Conservation (phyloP, 2,797 vertebrate species). For the Lateolabrax maculatus region DNA sequence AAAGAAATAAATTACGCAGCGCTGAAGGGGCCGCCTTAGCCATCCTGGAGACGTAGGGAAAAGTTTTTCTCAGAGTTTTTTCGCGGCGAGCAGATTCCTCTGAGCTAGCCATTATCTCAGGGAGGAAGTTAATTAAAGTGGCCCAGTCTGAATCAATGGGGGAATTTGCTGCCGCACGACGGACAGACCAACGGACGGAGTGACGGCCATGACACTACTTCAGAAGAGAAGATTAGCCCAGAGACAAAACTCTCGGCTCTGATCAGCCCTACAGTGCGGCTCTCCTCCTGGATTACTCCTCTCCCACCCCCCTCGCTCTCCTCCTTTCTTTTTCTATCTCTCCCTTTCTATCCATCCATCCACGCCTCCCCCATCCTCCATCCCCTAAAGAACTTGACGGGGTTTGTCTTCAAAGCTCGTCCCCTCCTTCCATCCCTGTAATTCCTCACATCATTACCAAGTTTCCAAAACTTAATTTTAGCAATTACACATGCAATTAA, state of each 20-base stretch:
- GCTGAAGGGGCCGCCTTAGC: conserved; percentile 67
- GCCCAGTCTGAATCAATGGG: conserved; percentile 85
- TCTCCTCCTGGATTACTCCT: conserved; percentile 83
- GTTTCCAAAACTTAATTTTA: conserved; percentile 90
- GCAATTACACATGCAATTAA: conserved; percentile 92
- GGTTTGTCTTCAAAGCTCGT: conserved; percentile 79
- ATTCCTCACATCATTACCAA: conserved; percentile 90
- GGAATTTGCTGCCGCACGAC: conserved; percentile 79
- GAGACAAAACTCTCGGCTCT: conserved; percentile 83
- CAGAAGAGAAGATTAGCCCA: conserved; percentile 84
- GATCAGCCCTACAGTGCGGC: conserved; percentile 68
- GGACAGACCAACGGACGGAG: conserved; percentile 78
- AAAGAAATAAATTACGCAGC: conserved; percentile 80
- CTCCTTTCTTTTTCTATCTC: conserved; percentile 65
- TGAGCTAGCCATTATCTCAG: conserved; percentile 86
- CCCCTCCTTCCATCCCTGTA: conserved; percentile 79
- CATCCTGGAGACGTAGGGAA: conserved; percentile 69
- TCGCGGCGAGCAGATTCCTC: conserved; percentile 76
- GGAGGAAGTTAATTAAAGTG: conserved; percentile 89
- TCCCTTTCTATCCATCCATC: conserved; percentile 76
- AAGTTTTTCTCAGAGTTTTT: conserved; percentile 82
- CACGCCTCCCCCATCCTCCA: conserved; percentile 59
- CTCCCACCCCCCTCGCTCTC: conserved; percentile 53
- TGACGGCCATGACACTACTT: conserved; percentile 88
- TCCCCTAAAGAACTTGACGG: conserved; percentile 72